Conservation (phyloP, 2,113 vertebrate genomes). For the Himantopus leucocephalus region DNA sequence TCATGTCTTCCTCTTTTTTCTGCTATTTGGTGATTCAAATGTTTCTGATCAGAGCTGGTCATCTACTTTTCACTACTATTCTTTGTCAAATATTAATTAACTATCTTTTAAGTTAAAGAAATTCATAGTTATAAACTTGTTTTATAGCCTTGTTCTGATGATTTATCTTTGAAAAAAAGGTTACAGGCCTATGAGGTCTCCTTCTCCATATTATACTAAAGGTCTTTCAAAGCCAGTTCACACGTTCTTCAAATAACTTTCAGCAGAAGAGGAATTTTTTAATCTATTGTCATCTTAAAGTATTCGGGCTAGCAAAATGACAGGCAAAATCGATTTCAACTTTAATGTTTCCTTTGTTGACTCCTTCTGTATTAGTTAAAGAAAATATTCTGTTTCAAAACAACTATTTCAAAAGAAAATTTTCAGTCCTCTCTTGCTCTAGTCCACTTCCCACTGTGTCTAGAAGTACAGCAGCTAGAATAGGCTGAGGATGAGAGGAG, state of each 20-base stretch:
- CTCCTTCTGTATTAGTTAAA: not conserved
- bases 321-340: not conserved
- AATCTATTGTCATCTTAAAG: not conserved
- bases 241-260: not conserved
- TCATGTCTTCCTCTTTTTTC: not conserved
- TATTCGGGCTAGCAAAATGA: not conserved
- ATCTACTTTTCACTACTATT: not conserved
- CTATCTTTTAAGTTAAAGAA: not conserved
- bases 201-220: not conserved
- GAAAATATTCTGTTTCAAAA: not conserved
- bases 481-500: not conserved
- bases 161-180: not conserved
- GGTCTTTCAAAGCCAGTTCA: not conserved
- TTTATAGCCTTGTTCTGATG: not conserved
- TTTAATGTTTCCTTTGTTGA: not conserved
- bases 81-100: not conserved
- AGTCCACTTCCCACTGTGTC: not conserved
- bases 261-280: not conserved
- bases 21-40: not conserved
- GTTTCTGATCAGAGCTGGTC: not conserved
- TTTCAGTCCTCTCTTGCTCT: not conserved
- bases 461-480: not conserved
- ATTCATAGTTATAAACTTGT: not conserved
- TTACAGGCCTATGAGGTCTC: not conserved
- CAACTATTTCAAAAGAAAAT: not conserved